A percentile compares a stretch with the other conserved stretches of the same genome.
These are phyloP conservation scores for Rhombomys opimus DNA, from an alignment of 2,113 vertebrate species.

Conservation along the genomic window DNA sequence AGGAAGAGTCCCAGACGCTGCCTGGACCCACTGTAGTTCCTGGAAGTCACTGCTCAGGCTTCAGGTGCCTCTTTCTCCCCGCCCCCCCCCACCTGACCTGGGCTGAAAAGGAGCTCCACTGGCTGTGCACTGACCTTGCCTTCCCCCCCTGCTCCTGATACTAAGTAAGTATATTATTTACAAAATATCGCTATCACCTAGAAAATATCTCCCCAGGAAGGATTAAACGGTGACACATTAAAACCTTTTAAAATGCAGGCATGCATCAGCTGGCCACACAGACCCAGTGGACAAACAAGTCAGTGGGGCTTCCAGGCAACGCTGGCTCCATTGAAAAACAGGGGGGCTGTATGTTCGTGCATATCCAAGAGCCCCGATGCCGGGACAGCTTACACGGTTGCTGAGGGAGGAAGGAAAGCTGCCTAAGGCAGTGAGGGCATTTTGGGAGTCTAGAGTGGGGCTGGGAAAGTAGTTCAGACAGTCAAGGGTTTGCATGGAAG, in stretches of 20 bases:
- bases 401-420: not conserved
- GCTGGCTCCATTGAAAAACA: slow-evolving; percentile 60
- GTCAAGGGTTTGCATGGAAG: not conserved
- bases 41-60: not conserved
- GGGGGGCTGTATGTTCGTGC: not conserved
- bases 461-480: not conserved
- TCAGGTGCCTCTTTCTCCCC: not conserved
- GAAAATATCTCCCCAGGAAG: slow-evolving; percentile 79
- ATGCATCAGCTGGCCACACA: slow-evolving; percentile 69
- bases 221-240: slow-evolving; percentile 85
- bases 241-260: slow-evolving; percentile 82
- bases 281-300: slow-evolving; percentile 75
- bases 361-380: not conserved
- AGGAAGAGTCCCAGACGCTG: slow-evolving; percentile 64
- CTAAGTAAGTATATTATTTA: slow-evolving; percentile 75
- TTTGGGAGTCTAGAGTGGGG: not conserved
- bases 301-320: slow-evolving; percentile 78
- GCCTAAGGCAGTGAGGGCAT: not conserved
- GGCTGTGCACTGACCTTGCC: slow-evolving; percentile 52
- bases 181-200: slow-evolving; percentile 72
- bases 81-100: not conserved
- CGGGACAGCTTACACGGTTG: not conserved
- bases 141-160: slow-evolving; percentile 52
- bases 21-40: not conserved
- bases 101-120: not conserved